These are phyloP conservation scores for Vicugna pacos DNA, from an alignment of 2,113 vertebrate genomes.

Conservation along the genomic window DNA sequence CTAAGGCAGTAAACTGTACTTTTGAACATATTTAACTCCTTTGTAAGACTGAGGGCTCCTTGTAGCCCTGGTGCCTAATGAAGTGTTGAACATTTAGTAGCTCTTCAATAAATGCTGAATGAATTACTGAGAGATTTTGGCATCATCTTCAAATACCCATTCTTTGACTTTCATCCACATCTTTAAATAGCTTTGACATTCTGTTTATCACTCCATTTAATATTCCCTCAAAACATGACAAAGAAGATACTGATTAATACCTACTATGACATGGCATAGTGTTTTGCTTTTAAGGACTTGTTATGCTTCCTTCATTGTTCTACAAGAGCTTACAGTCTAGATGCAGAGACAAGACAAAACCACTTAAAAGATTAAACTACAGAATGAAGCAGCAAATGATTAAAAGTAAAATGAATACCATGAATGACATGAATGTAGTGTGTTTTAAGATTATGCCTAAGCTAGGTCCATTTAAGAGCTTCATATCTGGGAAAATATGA, in stretches of 20 bases:
- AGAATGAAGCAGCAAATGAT: not conserved
- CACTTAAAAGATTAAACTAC: not conserved
- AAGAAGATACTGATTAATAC: not conserved
- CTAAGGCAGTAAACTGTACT: not conserved
- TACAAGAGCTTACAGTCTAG: not conserved
- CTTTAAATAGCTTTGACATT: constrained; percentile 13
- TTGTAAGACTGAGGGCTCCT: not conserved
- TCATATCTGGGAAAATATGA: not conserved
- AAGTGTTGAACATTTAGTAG: not conserved
- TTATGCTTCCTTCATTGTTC: not conserved
- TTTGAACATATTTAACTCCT: not conserved
- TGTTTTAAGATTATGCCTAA: not conserved
- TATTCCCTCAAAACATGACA: not conserved
- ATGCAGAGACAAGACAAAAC: not conserved
- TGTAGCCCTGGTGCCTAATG: not conserved
- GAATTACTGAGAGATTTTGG: not conserved
- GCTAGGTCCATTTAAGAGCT: not conserved
- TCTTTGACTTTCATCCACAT: not conserved
- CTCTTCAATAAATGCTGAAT: not conserved
- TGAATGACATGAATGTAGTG: not conserved
- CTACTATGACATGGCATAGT: not conserved
- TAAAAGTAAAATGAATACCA: not conserved
- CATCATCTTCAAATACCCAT: not conserved
- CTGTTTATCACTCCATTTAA: not conserved
- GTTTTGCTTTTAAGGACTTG: not conserved